Evolutionary conservation across 2,888 invertebrate genomes (phyloP).

Genomic region (Beris morrisii): DNA sequence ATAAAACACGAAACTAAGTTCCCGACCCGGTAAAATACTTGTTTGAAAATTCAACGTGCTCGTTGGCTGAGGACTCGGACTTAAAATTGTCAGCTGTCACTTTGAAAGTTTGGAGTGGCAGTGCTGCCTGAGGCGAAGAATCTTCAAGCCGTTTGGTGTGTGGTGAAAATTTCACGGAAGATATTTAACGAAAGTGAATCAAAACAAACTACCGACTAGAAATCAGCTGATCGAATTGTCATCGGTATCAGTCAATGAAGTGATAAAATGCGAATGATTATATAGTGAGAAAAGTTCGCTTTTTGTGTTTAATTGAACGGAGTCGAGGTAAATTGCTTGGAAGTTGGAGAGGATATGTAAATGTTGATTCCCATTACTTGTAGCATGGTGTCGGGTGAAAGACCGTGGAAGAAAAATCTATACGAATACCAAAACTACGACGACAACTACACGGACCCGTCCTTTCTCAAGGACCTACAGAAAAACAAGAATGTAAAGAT

Average conservation of each 20-base stretch:
- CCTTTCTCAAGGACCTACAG: conserved; percentile 72
- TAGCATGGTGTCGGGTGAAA: conserved; percentile 23
- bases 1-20: too few relatives aligned
- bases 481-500: conserved; percentile 81
- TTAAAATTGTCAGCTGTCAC: too few relatives aligned
- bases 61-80: too few relatives aligned
- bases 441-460: conserved; percentile 88
- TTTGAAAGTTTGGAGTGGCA: too few relatives aligned
- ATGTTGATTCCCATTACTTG: background rate
- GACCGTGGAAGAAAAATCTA: conserved; percentile 81
- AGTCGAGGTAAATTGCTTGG: background rate
- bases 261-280: background rate
- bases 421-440: conserved; percentile 85
- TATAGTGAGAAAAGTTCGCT: background rate
- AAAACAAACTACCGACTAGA: conserved; percentile 4
- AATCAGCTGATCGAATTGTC: conserved; percentile 10
- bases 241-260: background rate
- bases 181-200: background rate
- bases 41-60: too few relatives aligned
- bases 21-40: too few relatives aligned
- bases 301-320: background rate
- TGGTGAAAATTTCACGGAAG: too few relatives aligned
- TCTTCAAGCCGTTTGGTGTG: too few relatives aligned
- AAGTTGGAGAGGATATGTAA: background rate
- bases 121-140: too few relatives aligned